Conservation (phyloP, 2,113 vertebrate genomes). For the Canis aureus region DNA sequence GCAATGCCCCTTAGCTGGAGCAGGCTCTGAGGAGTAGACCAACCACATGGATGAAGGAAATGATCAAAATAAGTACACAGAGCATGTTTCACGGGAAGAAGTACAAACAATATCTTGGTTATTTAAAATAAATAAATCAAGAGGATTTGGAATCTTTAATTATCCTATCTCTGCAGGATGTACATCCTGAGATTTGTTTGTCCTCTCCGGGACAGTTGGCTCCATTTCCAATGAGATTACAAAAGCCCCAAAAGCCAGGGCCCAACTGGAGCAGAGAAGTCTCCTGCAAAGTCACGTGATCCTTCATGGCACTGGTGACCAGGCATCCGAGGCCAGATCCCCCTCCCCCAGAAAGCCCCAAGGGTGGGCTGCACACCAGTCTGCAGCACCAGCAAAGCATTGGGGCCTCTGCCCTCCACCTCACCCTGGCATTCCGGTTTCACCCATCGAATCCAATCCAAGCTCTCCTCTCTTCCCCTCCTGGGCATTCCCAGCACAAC, state of each 20-base stretch:
- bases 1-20: fast-evolving
- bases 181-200: slow-evolving; percentile 50
- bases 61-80: not conserved
- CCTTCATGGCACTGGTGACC: not conserved
- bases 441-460: not conserved
- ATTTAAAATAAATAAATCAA: slow-evolving; percentile 53
- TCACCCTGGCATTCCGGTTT: fast-evolving
- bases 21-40: not conserved
- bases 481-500: not conserved
- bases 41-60: not conserved
- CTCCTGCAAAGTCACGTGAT: not conserved
- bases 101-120: not conserved
- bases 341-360: not conserved
- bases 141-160: not conserved
- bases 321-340: not conserved
- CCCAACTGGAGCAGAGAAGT: not conserved
- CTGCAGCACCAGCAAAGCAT: not conserved
- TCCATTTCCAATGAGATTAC: slow-evolving; percentile 35
- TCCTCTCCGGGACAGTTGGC: slow-evolving; percentile 44
- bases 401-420: not conserved
- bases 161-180: slow-evolving; percentile 29
- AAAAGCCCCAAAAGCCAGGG: not conserved
- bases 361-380: fast-evolving
- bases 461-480: not conserved
- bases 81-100: not conserved